These are phyloP conservation scores for Eumeta japonica DNA, from an alignment of 1,140 invertebrate species.

Conservation along the genomic window DNA sequence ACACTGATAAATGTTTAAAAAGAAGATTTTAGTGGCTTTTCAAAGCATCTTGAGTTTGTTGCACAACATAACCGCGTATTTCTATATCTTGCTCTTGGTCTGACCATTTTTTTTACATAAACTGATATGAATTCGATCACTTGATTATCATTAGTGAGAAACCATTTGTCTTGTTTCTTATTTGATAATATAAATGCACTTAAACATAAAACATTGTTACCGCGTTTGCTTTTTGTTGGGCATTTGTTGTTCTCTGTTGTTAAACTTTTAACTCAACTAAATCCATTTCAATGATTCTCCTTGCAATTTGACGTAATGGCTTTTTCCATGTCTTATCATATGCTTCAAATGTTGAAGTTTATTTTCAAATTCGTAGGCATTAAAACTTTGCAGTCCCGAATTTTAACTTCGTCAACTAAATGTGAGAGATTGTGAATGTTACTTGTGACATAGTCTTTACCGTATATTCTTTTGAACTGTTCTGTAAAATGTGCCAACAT, in stretches of 20 bases:
- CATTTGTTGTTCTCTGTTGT: neutral
- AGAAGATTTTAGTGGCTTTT: no score
- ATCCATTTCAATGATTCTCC: conserved; percentile 10
- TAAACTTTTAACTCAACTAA: neutral
- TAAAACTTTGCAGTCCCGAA: conserved; percentile 18
- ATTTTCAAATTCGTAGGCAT: conserved; percentile 25
- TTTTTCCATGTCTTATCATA: conserved; percentile 13
- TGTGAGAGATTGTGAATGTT: conserved; percentile 20
- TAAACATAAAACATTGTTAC: conserved; percentile 2
- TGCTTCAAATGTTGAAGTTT: conserved; percentile 17
- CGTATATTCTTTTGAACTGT: conserved; percentile 12
- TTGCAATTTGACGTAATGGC: conserved; percentile 16
- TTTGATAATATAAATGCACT: conserved; percentile 7
- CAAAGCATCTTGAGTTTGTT: no score
- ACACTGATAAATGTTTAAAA: no score
- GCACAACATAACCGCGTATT: no score
- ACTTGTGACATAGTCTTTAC: conserved; percentile 17
- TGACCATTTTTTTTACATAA: neutral
- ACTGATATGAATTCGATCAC: conserved; percentile 1
- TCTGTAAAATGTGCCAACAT: conserved; percentile 9
- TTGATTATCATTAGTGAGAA: conserved; percentile 3
- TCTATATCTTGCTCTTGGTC: no score
- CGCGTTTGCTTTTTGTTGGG: neutral
- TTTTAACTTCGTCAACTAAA: conserved; percentile 18
- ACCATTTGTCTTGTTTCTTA: conserved; percentile 6